These are phyloP conservation scores for Zoanthus sociatus DNA, from an alignment of 92 coral and sea anemone species.

Conservation along the genomic window DNA sequence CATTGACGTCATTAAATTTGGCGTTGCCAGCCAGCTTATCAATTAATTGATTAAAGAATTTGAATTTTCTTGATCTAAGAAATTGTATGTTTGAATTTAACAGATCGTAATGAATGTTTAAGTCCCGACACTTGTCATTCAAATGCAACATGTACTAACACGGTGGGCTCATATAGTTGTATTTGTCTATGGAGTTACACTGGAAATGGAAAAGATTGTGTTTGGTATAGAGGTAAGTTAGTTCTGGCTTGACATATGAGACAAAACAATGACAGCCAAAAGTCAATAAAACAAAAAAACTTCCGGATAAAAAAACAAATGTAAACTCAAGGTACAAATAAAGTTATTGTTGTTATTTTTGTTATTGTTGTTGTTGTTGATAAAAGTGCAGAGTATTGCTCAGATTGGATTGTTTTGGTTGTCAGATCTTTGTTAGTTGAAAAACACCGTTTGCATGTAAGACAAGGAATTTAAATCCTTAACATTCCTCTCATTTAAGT, in stretches of 20 bases:
- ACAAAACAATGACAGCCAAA: background rate
- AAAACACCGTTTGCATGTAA: background rate
- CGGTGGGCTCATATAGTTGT: constrained; percentile 80
- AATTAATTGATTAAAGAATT: background rate
- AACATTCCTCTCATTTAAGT: background rate
- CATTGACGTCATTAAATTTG: too few relatives aligned
- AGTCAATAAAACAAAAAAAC: background rate
- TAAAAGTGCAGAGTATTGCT: background rate
- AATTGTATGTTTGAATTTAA: background rate
- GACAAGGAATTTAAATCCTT: background rate
- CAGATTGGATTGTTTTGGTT: background rate
- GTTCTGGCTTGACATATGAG: background rate
- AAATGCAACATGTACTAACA: constrained; percentile 85
- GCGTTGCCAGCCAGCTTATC: background rate
- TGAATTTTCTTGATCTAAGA: background rate
- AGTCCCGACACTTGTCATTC: constrained; percentile 78
- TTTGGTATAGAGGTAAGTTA: constrained; percentile 81
- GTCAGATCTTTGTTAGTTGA: background rate
- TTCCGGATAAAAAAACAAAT: background rate
- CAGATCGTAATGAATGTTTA: constrained; percentile 84
- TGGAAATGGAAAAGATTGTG: constrained; percentile 80
- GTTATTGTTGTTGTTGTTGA: background rate
- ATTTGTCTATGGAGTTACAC: constrained; percentile 85
- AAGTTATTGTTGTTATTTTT: too few relatives aligned
- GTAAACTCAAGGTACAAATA: too few relatives aligned